Base-by-base conservation (phyloP, 2,888 invertebrate genomes). In the Lasioglossum pauxillum region DNA sequence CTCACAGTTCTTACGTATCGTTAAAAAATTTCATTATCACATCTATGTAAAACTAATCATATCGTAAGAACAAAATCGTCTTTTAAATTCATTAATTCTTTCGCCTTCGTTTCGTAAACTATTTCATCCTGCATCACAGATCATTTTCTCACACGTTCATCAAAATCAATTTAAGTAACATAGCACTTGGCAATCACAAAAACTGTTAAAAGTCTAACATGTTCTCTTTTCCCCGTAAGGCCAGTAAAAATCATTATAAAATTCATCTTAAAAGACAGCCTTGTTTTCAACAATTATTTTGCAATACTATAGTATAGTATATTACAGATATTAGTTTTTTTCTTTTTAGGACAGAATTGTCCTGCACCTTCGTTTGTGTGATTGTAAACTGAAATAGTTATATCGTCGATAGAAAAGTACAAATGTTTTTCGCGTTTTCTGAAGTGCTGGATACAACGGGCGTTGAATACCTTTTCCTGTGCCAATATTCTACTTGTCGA, bases 71-170 rank as follows among this genome's bases (percentile, higher is more conserved):
- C 14, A 35, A 73, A 57, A 75, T 27, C 31, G 31, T 64, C 16
- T 7, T 64, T 31, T 14, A 31, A 31, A 31, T 64, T 64, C 27
- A 16, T 44, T 27, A 27, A 64, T 64, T 64, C 14, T 41, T 19
- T 72, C 14, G 0, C 8, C 74, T 69, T 60, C 19, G 67, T 46
- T 72, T 78, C 16, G 23, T 76, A 46, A 44, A 57, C 10, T 53
- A 64, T 71, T 78, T 31, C 38, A 71, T 16, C n/a, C 41, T 41
- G 73, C 76, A 84, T 85, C 84, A 85, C 85, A 85, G 80, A 80
- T 35, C 19, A 75, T 44, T 41, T 69, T 44, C 53, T 75, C 49
- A 27, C 31, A 73, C 38, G 23, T 23, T 23, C 35, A 57, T 19
- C 27, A 69, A 80, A 80, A 71, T 77, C 75, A 73, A 81, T 73